Base-by-base conservation (phyloP, 1,140 invertebrate genomes). In the Calephelis virginiensis region DNA sequence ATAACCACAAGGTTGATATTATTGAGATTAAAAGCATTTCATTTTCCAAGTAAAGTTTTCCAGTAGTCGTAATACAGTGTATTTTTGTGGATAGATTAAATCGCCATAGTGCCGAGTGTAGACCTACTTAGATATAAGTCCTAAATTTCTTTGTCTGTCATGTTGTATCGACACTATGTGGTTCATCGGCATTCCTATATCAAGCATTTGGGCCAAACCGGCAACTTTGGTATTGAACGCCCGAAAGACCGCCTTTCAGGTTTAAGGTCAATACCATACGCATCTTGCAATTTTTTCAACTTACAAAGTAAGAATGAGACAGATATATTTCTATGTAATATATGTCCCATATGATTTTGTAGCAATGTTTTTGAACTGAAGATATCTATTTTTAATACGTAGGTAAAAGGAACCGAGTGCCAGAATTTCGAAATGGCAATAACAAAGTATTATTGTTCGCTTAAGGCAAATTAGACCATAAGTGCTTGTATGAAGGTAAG, bases 381-480 rank as follows among this genome's bases (percentile, higher is more conserved):
- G 73, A 75, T 71, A 70, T 76, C 73, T 89, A 88, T 89, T 87
- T 88, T 89, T 86, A 83, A 83, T 86, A 86, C 77, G 72, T 83
- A 78, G 84, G 80, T 84, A 37, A 17, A 50, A 63, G 50, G 17
- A 65, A 70, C 56, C 45, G 71, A 73, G 70, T 80, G 83, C 78
- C 77, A 78, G 78, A 71, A 47, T 68, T 67, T 59, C 68, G 70
- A 45, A 73, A 70, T 80, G 85, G 85, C 83, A 86, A 83, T 85
- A 87, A 85, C 76, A 68, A 82, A 83, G 81, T 85, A 83, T 86
- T 82, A 83, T 73, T 70, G 59, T 64, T 70, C 69, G 65, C 46
- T 56, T 73, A 76, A 71, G 63, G 70, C 75, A 78, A 76, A 75
- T 72, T 86, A 83, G 80, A 75, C 56, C 28, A 67, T 85, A 85